Base-by-base conservation (phyloP, 2,113 vertebrate species). In the Numenius arquata region DNA sequence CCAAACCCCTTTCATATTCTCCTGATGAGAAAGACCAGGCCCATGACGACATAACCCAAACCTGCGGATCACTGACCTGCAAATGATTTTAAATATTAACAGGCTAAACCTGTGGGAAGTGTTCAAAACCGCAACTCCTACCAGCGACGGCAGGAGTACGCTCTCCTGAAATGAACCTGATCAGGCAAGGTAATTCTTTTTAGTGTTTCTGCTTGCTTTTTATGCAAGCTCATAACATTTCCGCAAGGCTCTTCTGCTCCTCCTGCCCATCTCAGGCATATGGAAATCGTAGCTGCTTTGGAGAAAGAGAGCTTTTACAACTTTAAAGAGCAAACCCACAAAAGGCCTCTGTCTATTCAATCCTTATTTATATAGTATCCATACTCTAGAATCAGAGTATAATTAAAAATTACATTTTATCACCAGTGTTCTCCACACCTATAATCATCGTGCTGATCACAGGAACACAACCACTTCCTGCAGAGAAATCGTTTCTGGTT, bases 101-200 rank as follows among this genome's bases (percentile, higher is more conserved):
- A n/a, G 25, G 26, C 73, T n/a, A 70, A 82, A 40, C 18, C 73
- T 27, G 8, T 2, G 45, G 81, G 65, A 47, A 43, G n/a, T 3
- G 20, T 30, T 80, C 47, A 36, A 36, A 87, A 30, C 40, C 18
- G 3, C 59, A 89, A 21, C 22, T 67, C 30, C 21, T 26, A 16
- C 36, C 71, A 66, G 52, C 1, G 0, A 22, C 2, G 30, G 56
- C 63, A 65, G 43, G 43, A 50, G 26, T 0, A 10, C 45, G 6
- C 12, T 0, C 22, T 83, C 34, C 27, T 19, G 48, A 59, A 58
- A 48, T 7, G 21, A 72, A 7, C 12, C 47, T 8, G 7, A 50
- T 4, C 11, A 15, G 19, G 34, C 21, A 34, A 30, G 22, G 59
- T 1, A 16, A 68, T 30, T 48, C 30, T 58, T 55, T 50, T 29